A percentile compares a stretch with the other conserved stretches of the same genome.
Conservation (phyloP, 1,140 invertebrate species). For the Drosophila rufa region DNA sequence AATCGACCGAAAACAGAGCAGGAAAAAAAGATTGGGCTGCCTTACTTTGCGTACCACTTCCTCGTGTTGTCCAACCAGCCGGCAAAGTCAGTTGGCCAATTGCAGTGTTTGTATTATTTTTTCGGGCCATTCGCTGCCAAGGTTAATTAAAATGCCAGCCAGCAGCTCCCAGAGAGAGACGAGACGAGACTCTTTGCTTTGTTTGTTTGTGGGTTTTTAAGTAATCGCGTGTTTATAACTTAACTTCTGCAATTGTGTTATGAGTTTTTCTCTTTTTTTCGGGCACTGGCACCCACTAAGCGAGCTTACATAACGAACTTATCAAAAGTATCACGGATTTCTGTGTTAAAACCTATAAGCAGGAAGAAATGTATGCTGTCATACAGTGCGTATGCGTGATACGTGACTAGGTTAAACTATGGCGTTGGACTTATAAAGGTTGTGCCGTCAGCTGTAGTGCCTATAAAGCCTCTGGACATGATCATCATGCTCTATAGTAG, state of each 20-base stretch:
- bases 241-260: slow-evolving; percentile 66
- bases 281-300: slow-evolving; percentile 55
- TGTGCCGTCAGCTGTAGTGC: slow-evolving; percentile 46
- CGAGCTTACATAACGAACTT: slow-evolving; percentile 66
- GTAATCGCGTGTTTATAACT: slow-evolving; percentile 75
- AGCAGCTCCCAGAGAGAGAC: slow-evolving; percentile 44
- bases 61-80: slow-evolving; percentile 77
- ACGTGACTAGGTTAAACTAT: slow-evolving; percentile 62
- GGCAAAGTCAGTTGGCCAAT: slow-evolving; percentile 80
- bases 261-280: slow-evolving; percentile 48
- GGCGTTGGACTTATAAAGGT: slow-evolving; percentile 19
- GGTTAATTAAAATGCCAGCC: slow-evolving; percentile 81
- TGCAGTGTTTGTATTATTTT: slow-evolving; percentile 70
- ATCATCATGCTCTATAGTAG: slow-evolving; percentile 24
- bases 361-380: slow-evolving; percentile 69
- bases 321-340: slow-evolving; percentile 76
- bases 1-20: slow-evolving; percentile 40
- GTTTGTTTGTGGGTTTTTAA: slow-evolving; percentile 37
- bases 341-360: slow-evolving; percentile 49
- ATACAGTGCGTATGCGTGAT: slow-evolving; percentile 70
- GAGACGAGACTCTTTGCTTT: slow-evolving; percentile 16
- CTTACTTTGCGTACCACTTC: slow-evolving; percentile 77
- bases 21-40: slow-evolving; percentile 74
- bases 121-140: slow-evolving; percentile 75
- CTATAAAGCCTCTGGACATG: slow-evolving; percentile 21